Base-by-base conservation (phyloP, 2,797 vertebrate genomes). In the Melanogrammus aeglefinus region DNA sequence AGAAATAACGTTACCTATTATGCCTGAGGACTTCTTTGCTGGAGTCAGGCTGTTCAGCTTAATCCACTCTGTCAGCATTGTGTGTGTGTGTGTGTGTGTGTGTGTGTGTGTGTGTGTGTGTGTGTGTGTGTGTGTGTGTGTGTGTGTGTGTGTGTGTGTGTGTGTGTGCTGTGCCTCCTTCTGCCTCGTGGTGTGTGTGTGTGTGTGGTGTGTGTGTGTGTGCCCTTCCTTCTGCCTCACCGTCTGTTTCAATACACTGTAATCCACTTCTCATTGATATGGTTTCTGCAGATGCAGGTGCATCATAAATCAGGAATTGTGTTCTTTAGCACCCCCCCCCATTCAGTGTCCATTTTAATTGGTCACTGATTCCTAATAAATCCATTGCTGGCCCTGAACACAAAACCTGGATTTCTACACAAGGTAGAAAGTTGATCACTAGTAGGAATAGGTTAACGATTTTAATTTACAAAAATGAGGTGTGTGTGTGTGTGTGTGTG, bases 91-190 rank as follows among this genome's bases (percentile, higher is more conserved):
- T 71, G 18, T 39, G 63, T 77, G 63, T 38, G 75, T 70, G 31
- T 72, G 69, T 71, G 66, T 71, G 76, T 77, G 76, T 72, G 66
- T 70, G 66, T 70, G 66, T 70, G 66, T 71, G 69, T 71, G 69
- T 71, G 69, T 31, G 24, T 31, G 69, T 29, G 69, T 71, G 69
- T 31, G 24, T 71, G 69, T 71, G 69, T 31, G 24, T 9, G 69
- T 33, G 76, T 77, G 76, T 72, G 66, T 70, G 66, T 70, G 66
- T 70, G 66, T 71, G 69, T 71, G 69, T 71, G 69, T 29, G 24
- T 29, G 69, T 29, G 69, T 71, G 69, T 29, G 24, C 31, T 51
- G 47, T 16, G 21, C 16, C 39, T 18, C 14, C 6, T 18, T 18
- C 47, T 6, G 16, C 14, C 47, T 51, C 16, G n/a, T n/a, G n/a